Evolutionary conservation across 2,113 vertebrate species (phyloP).

Genomic region (Procavia capensis): DNA sequence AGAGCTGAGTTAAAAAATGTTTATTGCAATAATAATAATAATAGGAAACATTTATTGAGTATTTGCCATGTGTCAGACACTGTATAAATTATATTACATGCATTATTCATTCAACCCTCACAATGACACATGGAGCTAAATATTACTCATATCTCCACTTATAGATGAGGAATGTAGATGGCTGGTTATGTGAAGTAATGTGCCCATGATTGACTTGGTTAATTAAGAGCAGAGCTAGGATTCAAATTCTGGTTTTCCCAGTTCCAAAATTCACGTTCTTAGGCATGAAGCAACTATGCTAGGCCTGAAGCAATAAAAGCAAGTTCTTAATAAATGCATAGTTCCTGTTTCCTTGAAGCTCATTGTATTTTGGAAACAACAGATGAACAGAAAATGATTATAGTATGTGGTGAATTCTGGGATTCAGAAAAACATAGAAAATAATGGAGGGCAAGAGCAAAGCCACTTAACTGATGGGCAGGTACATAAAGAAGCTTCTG

Average conservation of each 20-base stretch:
- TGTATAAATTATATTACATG: background rate
- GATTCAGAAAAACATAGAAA: background rate
- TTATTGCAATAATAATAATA: too few relatives aligned
- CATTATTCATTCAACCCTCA: background rate
- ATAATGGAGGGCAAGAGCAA: background rate
- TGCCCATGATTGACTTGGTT: background rate
- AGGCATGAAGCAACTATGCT: background rate
- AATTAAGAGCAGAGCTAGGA: background rate
- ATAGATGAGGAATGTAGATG: background rate
- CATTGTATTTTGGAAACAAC: background rate
- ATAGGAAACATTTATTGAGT: background rate
- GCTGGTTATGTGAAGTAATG: background rate
- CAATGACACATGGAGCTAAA: background rate
- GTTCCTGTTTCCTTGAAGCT: background rate
- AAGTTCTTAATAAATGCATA: background rate
- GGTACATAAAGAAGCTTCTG: background rate
- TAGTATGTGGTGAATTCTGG: background rate
- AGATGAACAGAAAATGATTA: slow-evolving; percentile 1
- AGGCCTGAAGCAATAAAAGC: background rate
- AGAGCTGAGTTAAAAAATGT: too few relatives aligned
- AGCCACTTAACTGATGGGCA: background rate
- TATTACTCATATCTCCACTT: background rate
- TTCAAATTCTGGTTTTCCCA: background rate
- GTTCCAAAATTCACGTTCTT: slow-evolving; percentile 15
- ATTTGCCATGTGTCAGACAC: background rate